Evolutionary conservation across 2,888 invertebrate genomes (phyloP), one percentile per base, ranked within the genome.

Genomic region (Drosophila demipolita): DNA sequence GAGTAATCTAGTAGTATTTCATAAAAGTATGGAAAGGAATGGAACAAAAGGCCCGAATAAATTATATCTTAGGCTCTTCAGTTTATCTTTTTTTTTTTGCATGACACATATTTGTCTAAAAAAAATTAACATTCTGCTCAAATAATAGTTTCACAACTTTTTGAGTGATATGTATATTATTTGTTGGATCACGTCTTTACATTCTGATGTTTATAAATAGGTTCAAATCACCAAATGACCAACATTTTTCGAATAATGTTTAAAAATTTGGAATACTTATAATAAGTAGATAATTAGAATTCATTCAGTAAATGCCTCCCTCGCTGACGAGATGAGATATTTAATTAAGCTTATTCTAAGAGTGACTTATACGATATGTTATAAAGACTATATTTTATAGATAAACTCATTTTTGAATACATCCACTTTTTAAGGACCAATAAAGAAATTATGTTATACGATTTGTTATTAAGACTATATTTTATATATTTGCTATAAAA

Each of bases 111-210:
- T 1, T 0, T 20, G 33, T 26, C 11, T 15, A 50, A 7, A 17
- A 7, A 15, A 23, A 4, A 20, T 8, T 32, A 2, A 20, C 29
- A 36, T 38, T 58, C 20, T 23, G 11, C 8, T n/a, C 0, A 49
- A n/a, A 11, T 49, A 55, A 33, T 65, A 59, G 80, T 75, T 78
- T 67, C 79, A 67, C 75, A 65, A 75, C 71, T 55, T 63, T 66
- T 58, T n/a, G 36, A 20, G 23, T 40, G 20, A 49, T 12, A 17
- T 36, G 15, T 7, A 15, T 38, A 57, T 20, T 15, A 45, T 29
- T 32, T 50, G 1, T 40, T 48, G 26, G 48, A 66, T 64, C 77
- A 78, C 77, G 77, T 78, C 29, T 80, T 26, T 5, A 49, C 50
- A 71, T 66, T 42, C 9, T 29, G 53, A 66, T 64, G 59, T 3